Conservation (phyloP, 2,113 vertebrate genomes). For the Prunella fulvescens region DNA sequence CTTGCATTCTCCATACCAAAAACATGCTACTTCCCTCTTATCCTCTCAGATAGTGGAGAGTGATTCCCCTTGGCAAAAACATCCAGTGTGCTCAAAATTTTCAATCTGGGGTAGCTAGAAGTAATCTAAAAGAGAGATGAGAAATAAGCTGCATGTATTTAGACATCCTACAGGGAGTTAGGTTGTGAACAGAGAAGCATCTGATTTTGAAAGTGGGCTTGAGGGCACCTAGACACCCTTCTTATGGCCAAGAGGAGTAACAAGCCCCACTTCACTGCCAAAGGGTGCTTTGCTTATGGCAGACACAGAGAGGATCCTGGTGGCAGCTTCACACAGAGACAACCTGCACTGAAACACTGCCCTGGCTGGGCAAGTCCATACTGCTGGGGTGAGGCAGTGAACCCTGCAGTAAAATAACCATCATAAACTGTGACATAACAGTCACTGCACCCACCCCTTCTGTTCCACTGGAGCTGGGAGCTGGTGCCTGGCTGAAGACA, state of each 20-base stretch:
- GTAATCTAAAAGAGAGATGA: not conserved
- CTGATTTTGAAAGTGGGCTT: not conserved
- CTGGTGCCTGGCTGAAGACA: not conserved
- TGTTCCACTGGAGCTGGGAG: not conserved
- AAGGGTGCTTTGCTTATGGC: not conserved
- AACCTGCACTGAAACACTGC: not conserved
- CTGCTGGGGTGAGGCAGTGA: not conserved
- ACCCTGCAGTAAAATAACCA: not conserved
- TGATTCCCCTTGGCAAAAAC: not conserved
- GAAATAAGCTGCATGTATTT: not conserved
- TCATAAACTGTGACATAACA: not conserved
- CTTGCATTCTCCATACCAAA: not conserved
- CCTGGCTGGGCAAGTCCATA: rapidly evolving
- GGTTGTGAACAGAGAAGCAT: not conserved
- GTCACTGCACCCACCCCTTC: not conserved
- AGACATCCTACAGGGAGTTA: not conserved
- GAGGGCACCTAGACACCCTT: not conserved
- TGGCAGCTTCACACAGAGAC: not conserved
- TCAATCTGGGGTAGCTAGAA: not conserved
- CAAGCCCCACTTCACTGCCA: not conserved
- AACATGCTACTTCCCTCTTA: not conserved
- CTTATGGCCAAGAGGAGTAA: not conserved
- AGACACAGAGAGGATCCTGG: not conserved
- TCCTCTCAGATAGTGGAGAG: not conserved
- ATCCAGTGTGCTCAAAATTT: not conserved